Base-by-base conservation (phyloP, 2,113 vertebrate species). In the western clawed frog (Xenopus tropicalis) region DNA sequence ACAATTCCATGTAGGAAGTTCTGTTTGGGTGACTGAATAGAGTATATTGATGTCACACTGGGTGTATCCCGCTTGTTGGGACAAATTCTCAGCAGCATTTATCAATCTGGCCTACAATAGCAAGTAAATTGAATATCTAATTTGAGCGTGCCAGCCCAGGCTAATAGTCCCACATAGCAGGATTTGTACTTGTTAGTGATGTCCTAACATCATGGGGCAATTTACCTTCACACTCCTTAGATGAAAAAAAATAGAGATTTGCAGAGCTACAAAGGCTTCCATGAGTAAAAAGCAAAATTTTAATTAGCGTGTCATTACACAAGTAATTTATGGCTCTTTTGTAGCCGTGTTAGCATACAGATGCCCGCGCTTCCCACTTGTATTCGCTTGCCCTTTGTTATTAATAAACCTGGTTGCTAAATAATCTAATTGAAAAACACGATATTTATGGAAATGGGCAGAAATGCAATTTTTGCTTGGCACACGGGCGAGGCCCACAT, bases 201-300 rank as follows among this genome's bases (percentile, higher is more conserved):
- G 91, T 86, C 90, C 92, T 88, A 93, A 88, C 90, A 89, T 90
- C 91, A 86, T 82, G 68, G 80, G 85, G 92, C 92, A 96, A 96
- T 96, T 95, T 95, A 94, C 90, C 89, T 89, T 85, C 93, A 94
- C 91, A 92, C 91, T 92, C 88, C 91, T 89, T 85, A 93, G 93
- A 96, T 96, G 91, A 96, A 97, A 97, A 95, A 96, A 96, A 97
- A 95, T 92, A 90, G 88, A 88, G 88, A 92, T 93, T 94, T 93
- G 88, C 92, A 87, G 84, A 88, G 86, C 87, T 91, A 95, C 88
- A 94, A 94, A 94, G 88, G 89, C 92, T 93, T 94, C 93, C 93
- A 93, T 93, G 96, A 95, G 93, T 96, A 97, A 98, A 95, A 97
- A 96, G 95, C 92, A 91, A 95, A 94, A 95, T 96, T 98, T 98